A percentile compares a stretch with the other conserved stretches of the same genome.
phyloP scores from a whole-genome alignment of 2,797 vertebrate species.

The Apogon hyalosoma region DNA sequence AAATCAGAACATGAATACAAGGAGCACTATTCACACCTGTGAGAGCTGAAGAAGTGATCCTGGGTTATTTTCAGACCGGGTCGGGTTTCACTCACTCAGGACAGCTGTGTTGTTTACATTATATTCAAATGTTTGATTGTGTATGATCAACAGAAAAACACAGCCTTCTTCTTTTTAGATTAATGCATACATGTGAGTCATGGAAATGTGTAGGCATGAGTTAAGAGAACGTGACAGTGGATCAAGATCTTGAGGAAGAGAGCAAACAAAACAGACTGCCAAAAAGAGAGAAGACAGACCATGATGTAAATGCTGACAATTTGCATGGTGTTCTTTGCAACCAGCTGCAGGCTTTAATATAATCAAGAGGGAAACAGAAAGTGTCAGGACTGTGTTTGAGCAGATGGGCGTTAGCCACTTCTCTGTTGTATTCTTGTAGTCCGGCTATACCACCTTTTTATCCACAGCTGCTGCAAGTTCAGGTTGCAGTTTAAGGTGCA shows the following conservation, averaged over 20 bases:
- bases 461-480: conserved; percentile 57
- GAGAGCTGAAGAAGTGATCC: conserved; percentile 40
- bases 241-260: conserved; percentile 6
- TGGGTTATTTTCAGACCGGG: conserved; percentile 16
- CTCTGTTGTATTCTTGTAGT: conserved; percentile 46
- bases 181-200: neutral
- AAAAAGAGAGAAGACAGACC: conserved; percentile 12
- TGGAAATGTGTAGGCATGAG: neutral
- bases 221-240: conserved; percentile 3
- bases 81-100: conserved; percentile 13
- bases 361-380: conserved; percentile 50
- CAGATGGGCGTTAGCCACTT: conserved; percentile 57
- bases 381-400: conserved; percentile 22
- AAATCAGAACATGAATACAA: conserved; percentile 15
- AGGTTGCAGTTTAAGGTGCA: conserved; percentile 54
- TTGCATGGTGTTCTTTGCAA: conserved; percentile 71
- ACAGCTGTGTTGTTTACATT: conserved; percentile 30
- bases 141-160: neutral
- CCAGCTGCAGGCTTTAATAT: conserved; percentile 38
- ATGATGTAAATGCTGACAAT: conserved; percentile 74
- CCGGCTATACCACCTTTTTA: conserved; percentile 60
- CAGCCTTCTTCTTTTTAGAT: neutral
- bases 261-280: neutral
- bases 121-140: conserved; percentile 33
- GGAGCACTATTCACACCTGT: conserved; percentile 13